Percentiles rank a stretch among this genome's conserved stretches.
phyloP scores from a whole-genome alignment of 2,888 invertebrate genomes.

The Anoncus sp. region DNA sequence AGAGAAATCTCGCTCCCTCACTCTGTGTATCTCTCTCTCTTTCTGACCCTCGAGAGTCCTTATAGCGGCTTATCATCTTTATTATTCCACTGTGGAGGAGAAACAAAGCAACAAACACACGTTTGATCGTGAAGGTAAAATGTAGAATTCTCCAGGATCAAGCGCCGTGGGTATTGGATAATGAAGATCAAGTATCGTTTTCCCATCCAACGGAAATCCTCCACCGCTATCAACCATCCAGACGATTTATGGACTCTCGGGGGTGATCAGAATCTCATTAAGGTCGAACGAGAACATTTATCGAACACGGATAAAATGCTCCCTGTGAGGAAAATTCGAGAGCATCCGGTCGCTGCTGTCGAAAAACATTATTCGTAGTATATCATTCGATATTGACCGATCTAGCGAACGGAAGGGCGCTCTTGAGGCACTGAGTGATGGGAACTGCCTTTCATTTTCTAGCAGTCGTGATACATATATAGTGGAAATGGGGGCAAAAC shows the following conservation, averaged over 20 bases:
- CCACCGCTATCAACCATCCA: slow-evolving; percentile 29
- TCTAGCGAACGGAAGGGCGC: background rate
- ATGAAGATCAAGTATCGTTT: slow-evolving; percentile 63
- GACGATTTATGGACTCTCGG: slow-evolving; percentile 61
- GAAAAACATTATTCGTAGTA: slow-evolving; percentile 16
- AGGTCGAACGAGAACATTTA: slow-evolving; percentile 56
- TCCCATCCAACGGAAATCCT: slow-evolving; percentile 43
- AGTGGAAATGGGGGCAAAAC: no score
- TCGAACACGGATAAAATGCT: slow-evolving; percentile 50
- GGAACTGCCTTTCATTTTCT: background rate
- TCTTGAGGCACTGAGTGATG: background rate
- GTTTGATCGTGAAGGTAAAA: slow-evolving; percentile 31
- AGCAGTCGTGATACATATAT: no score
- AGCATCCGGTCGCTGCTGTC: slow-evolving; percentile 9
- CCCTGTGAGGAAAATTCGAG: slow-evolving; percentile 1
- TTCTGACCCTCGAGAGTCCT: background rate
- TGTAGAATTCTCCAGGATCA: slow-evolving; percentile 32
- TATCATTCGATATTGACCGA: slow-evolving; percentile 6
- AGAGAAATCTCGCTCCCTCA: slow-evolving; percentile 5
- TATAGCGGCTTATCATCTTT: slow-evolving; percentile 11
- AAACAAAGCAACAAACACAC: background rate
- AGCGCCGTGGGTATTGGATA: slow-evolving; percentile 52
- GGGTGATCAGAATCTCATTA: slow-evolving; percentile 66
- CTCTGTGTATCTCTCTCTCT: background rate
- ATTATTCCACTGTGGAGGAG: slow-evolving; percentile 9